phyloP scores from a whole-genome alignment of 2,113 vertebrate species.

The Fregetta grallaria region DNA sequence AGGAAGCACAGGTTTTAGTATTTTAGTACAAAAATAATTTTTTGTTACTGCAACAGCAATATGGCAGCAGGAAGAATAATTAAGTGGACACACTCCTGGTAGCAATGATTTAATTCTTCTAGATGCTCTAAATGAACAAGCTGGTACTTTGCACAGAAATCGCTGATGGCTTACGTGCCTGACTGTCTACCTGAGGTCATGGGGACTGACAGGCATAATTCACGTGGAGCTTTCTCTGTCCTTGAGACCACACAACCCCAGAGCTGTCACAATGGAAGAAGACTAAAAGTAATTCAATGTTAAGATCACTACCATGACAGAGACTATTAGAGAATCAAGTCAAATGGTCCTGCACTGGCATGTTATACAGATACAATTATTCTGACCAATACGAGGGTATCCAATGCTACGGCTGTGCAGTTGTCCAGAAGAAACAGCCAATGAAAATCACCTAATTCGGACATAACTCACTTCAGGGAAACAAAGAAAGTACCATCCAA shows the following conservation, averaged over 20 bases:
- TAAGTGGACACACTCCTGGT: not conserved
- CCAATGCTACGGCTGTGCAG: not conserved
- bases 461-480: not conserved
- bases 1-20: not conserved
- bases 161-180: rapidly evolving
- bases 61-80: not conserved
- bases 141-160: not conserved
- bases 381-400: not conserved
- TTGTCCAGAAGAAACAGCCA: not conserved
- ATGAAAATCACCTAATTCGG: not conserved
- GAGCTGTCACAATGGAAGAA: not conserved
- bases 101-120: not conserved
- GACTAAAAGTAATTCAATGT: not conserved
- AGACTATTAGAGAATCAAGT: not conserved
- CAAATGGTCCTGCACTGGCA: not conserved
- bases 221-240: not conserved
- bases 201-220: not conserved
- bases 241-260: not conserved
- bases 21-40: not conserved
- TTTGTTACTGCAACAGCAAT: not conserved
- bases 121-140: not conserved
- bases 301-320: not conserved
- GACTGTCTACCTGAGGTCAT: not conserved
- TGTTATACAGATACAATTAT: not conserved
- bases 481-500: not conserved